These are phyloP conservation scores for Euclidia mi DNA, from an alignment of 2,888 invertebrate genomes.

Conservation along the genomic window DNA sequence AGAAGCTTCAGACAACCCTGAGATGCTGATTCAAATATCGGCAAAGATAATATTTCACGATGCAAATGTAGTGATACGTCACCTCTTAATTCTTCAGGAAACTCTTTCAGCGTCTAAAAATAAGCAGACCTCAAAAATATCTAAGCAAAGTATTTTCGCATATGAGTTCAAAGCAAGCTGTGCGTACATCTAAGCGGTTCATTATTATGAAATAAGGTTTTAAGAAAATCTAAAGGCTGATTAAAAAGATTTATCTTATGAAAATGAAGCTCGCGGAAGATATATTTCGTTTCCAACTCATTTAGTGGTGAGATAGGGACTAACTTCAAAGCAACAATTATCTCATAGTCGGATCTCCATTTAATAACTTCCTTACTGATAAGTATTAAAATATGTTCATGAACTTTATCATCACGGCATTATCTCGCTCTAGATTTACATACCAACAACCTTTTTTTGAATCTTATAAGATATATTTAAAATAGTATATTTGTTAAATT, in stretches of 20 bases:
- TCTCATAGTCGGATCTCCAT: conserved; percentile 48
- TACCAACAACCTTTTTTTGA: too few relatives aligned
- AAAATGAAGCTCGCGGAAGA: conserved; percentile 49
- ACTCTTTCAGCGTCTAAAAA: conserved; percentile 97
- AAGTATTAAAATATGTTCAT: conserved; percentile 27
- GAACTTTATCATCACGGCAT: background rate
- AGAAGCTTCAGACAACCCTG: conserved; percentile 98
- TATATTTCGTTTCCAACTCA: conserved; percentile 62
- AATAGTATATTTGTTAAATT: too few relatives aligned
- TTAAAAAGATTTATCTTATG: conserved; percentile 48
- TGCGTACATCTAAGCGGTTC: conserved; percentile 21
- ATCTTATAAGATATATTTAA: too few relatives aligned
- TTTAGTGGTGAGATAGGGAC: conserved; percentile 56
- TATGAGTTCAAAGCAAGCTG: conserved; percentile 32
- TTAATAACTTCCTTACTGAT: conserved; percentile 47
- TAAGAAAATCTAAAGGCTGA: conserved; percentile 36
- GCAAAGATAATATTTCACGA: conserved; percentile 97
- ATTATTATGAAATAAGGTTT: conserved; percentile 26
- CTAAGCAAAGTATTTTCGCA: conserved; percentile 26
- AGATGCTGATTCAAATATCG: conserved; percentile 98
- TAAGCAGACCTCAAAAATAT: conserved; percentile 42
- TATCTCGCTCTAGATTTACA: background rate
- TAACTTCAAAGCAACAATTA: conserved; percentile 57
- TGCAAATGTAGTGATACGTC: conserved; percentile 99
- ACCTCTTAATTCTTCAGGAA: conserved; percentile 98